These are phyloP conservation scores for Bucco capensis DNA, from an alignment of 2,113 vertebrate species.

Conservation along the genomic window DNA sequence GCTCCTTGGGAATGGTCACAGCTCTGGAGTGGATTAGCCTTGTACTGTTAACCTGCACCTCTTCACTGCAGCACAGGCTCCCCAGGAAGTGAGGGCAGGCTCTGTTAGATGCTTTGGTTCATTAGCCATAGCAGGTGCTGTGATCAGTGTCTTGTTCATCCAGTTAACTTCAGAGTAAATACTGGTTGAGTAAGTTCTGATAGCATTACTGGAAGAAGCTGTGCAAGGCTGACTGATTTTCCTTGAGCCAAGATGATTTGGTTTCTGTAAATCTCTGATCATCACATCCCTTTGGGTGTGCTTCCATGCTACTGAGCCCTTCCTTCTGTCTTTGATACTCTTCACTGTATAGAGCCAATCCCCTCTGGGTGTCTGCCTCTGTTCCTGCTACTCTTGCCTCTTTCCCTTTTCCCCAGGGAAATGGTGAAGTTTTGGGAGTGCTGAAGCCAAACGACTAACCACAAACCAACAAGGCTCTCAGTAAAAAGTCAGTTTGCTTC, in stretches of 20 bases:
- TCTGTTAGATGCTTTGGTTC: too few species aligned
- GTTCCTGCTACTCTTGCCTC: neutral
- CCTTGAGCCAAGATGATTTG: neutral
- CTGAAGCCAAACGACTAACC: neutral
- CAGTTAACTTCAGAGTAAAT: neutral
- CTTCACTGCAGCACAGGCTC: too few species aligned
- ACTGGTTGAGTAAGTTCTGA: rapidly evolving
- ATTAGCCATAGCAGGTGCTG: rapidly evolving
- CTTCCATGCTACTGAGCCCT: rapidly evolving
- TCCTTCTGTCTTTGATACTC: neutral
- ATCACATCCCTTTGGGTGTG: neutral
- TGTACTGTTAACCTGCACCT: too few species aligned
- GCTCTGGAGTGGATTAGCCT: too few species aligned
- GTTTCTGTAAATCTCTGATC: neutral
- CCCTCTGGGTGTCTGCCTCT: rapidly evolving
- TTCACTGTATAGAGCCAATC: neutral
- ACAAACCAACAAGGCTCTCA: neutral
- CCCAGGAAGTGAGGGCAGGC: too few species aligned
- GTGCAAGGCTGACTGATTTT: neutral
- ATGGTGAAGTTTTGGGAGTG: rapidly evolving
- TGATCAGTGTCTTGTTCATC: rapidly evolving
- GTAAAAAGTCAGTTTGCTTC: neutral
- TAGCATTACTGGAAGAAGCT: neutral
- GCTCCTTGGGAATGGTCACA: too few species aligned
- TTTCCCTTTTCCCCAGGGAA: neutral